Percentiles rank a stretch among this genome's conserved stretches.
phyloP scores from a whole-genome alignment of 2,113 vertebrate genomes.

The Pan troglodytes region DNA sequence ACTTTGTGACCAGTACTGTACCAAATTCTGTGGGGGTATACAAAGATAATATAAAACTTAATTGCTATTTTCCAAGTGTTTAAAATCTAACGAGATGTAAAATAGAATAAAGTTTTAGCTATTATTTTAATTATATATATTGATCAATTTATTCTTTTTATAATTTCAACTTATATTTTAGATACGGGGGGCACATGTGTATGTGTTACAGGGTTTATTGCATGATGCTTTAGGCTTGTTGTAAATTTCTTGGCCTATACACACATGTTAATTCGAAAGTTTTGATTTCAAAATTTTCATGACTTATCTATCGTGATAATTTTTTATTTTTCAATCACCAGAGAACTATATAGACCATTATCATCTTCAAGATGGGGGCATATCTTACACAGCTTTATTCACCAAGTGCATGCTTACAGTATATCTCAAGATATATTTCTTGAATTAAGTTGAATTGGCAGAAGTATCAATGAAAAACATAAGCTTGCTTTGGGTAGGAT shows the following conservation, averaged over 20 bases:
- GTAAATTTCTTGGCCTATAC: neutral
- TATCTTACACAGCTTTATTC: neutral
- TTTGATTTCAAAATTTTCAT: neutral
- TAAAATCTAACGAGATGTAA: conserved; percentile 5
- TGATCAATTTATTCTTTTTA: neutral
- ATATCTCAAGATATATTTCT: neutral
- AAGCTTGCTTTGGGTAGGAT: neutral
- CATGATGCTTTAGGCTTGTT: neutral
- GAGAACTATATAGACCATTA: neutral
- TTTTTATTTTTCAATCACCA: neutral
- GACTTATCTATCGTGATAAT: neutral
- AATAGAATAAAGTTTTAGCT: neutral
- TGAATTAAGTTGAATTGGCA: neutral
- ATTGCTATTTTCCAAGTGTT: neutral
- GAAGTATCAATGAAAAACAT: neutral
- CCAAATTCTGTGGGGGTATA: neutral
- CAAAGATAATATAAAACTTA: neutral
- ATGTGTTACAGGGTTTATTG: no score
- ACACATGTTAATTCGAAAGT: neutral
- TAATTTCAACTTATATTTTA: no score
- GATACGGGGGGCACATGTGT: no score
- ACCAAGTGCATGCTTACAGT: neutral
- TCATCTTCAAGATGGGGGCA: neutral
- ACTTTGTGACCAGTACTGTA: neutral
- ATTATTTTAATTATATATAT: conserved; percentile 27